Conservation (phyloP, 2,888 invertebrate species). For the Drosophila austrosaltans region DNA sequence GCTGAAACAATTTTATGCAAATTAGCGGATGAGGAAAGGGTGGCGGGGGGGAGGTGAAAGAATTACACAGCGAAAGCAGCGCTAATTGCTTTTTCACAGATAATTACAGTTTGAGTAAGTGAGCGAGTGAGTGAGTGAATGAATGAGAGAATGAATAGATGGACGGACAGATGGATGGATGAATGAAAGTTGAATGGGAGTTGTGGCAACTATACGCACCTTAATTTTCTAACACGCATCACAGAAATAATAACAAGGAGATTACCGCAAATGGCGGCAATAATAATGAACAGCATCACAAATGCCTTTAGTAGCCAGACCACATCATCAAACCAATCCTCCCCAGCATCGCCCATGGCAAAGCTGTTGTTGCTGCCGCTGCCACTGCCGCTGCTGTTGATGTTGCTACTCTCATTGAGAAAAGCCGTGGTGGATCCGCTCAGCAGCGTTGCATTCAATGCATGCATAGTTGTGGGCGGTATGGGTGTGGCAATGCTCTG, state of each 20-base stretch:
- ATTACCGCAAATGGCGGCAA: conserved; percentile 95
- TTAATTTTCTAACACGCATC: conserved; percentile 88
- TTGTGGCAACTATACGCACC: conserved; percentile 76
- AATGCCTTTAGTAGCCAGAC: conserved; percentile 88
- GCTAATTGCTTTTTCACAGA: conserved; percentile 74
- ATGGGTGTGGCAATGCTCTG: conserved; percentile 61
- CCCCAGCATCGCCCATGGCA: conserved; percentile 21
- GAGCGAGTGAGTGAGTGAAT: neutral
- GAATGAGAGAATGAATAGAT: neutral
- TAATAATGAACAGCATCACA: conserved; percentile 94
- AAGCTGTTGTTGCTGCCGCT: neutral
- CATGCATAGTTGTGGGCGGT: conserved; percentile 33
- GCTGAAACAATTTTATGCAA: conserved; percentile 61
- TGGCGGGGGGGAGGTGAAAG: conserved; percentile 16
- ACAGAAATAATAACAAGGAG: conserved; percentile 94
- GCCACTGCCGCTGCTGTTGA: neutral
- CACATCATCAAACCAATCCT: conserved; percentile 85
- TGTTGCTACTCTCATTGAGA: conserved; percentile 55
- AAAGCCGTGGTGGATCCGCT: conserved; percentile 37
- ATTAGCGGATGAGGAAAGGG: conserved; percentile 44
- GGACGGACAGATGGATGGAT: neutral
- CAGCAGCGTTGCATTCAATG: conserved; percentile 58
- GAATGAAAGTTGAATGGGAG: too few relatives aligned
- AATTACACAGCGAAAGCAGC: conserved; percentile 36
- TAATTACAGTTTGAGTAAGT: conserved; percentile 58